Base-by-base conservation (phyloP, 2,797 vertebrate genomes). In the Coilia nasus region DNA sequence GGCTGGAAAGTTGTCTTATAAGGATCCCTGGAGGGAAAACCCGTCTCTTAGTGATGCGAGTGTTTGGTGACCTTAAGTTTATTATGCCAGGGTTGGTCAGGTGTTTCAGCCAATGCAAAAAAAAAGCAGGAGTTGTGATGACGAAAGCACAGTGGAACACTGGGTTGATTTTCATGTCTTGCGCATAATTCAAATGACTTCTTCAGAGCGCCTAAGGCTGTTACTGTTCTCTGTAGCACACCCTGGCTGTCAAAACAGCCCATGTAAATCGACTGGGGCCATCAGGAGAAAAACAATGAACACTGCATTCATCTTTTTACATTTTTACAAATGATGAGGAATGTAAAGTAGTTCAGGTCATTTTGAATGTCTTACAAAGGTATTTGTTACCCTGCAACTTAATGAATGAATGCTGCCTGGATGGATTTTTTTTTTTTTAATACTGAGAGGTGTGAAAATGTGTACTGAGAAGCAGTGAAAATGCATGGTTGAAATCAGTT, bases 351-450 rank as follows among this genome's bases (percentile, higher is more conserved):
- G 28, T 31, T 75, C 6, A 35, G 67, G 6, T 28, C 28, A 75
- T 75, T 75, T 75, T 75, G 67, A 75, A 75, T 41, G 67, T 75
- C 67, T 41, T 75, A 75, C 67, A 75, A 75, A 75, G 31, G 31
- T 75, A 75, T 41, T 75, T 75, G 15, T 75, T 31, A 15, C 1
- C 28, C 28, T 71, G 64, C 28, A 15, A 71, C 64, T 31, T 71
- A 3, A 75, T 75, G 67, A 31, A 6, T n/a, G 6, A 10, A 23
- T 23, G 35, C 67, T 75, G 31, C 15, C 0, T 75, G 64, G 64
- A 71, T 6, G n/a, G 64, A 10, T 23, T 4, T 19, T 59, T 59
- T 64, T 35, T 31, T 71, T 71, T 71, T 31, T 14, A 14, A 41
- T 28, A 75, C 3, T 41, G 67, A 41, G 14, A 41, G 28, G 31